phyloP scores from a whole-genome alignment of 2,888 invertebrate species.

The Prionchulus punctatus region DNA sequence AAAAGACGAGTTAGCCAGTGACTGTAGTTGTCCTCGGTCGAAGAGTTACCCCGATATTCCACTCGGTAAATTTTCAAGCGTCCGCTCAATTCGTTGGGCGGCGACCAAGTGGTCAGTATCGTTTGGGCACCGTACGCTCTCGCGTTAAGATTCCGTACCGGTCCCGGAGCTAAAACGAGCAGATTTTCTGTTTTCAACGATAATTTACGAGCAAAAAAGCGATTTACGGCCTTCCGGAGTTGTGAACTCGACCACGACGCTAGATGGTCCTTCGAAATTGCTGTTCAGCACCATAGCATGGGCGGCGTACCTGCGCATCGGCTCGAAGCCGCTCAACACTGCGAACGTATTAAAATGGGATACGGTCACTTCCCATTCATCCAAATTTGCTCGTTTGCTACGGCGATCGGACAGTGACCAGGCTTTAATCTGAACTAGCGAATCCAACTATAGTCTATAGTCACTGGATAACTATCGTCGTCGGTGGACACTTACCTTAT shows the following conservation, averaged over 20 bases:
- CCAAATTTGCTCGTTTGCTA: too few species aligned
- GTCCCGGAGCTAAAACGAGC: conserved; percentile 51
- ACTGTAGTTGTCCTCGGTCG: neutral
- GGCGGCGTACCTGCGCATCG: conserved; percentile 68
- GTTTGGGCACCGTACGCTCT: conserved; percentile 74
- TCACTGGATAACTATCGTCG: too few species aligned
- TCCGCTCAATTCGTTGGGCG: conserved; percentile 79
- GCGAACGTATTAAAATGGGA: conserved; percentile 43
- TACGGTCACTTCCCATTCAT: neutral
- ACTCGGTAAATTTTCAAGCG: conserved; percentile 32
- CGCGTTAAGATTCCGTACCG: conserved; percentile 64
- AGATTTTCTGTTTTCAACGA: neutral
- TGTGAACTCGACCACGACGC: conserved; percentile 60
- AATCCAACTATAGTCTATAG: too few species aligned
- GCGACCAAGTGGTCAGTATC: conserved; percentile 73
- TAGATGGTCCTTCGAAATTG: conserved; percentile 69
- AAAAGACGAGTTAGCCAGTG: neutral
- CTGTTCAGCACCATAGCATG: conserved; percentile 77
- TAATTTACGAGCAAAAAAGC: neutral
- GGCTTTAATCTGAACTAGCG: conserved; percentile 22
- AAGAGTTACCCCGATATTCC: conserved; percentile 1
- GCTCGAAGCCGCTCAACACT: conserved; percentile 58
- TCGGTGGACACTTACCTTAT: conserved; percentile 50
- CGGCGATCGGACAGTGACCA: too few species aligned
- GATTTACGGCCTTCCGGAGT: conserved; percentile 62